These are phyloP conservation scores for Otus sunia DNA, from an alignment of 2,113 vertebrate species.

Conservation along the genomic window DNA sequence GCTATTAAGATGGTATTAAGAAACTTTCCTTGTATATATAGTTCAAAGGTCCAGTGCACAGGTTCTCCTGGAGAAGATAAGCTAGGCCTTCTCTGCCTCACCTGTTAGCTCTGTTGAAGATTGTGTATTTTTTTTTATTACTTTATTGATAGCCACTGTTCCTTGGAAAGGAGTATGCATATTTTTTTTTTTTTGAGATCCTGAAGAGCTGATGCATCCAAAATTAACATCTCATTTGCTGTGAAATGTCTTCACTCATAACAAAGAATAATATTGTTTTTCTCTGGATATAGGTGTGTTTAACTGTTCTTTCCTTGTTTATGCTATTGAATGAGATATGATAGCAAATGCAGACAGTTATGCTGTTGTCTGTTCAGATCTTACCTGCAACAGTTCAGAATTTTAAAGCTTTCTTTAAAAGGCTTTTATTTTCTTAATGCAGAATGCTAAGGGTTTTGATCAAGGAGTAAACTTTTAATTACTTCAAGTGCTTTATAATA, in stretches of 20 bases:
- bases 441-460: background rate
- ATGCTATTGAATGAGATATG: background rate
- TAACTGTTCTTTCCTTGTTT: background rate
- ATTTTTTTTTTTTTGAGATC: background rate
- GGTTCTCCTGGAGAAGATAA: background rate
- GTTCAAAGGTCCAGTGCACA: background rate
- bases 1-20: background rate
- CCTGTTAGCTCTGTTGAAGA: background rate
- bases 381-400: background rate
- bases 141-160: background rate
- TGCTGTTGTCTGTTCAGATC: background rate
- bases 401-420: background rate
- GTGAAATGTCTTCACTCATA: background rate
- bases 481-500: background rate
- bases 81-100: background rate
- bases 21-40: background rate
- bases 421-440: background rate
- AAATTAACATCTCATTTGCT: background rate
- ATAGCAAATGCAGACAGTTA: background rate
- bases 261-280: background rate
- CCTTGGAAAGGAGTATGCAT: background rate
- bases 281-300: background rate
- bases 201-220: background rate
- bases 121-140: fast-evolving
- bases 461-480: background rate